phyloP scores from a whole-genome alignment of 1,140 invertebrate species.

The Galleria mellonella region DNA sequence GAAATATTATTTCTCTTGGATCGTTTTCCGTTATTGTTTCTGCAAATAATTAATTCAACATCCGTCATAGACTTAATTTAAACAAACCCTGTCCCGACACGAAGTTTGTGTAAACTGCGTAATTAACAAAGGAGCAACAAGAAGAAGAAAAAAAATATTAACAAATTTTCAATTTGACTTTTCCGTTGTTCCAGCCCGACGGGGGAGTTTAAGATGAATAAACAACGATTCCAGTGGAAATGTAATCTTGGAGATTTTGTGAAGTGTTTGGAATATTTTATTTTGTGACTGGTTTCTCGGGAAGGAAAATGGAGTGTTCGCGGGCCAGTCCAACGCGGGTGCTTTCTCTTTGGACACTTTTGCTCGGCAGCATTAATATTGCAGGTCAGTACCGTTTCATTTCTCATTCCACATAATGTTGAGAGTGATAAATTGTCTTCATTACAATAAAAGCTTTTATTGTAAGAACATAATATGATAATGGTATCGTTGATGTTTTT shows the following conservation, averaged over 20 bases:
- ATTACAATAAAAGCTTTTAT: too few relatives aligned
- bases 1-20: background rate
- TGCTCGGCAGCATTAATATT: constrained; percentile 48
- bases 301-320: constrained; percentile 33
- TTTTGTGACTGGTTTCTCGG: constrained; percentile 17
- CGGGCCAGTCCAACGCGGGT: constrained; percentile 26
- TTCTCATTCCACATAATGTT: too few relatives aligned
- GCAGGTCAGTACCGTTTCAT: constrained; percentile 29
- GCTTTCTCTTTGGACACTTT: constrained; percentile 43
- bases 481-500: too few relatives aligned
- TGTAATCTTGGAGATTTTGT: constrained; percentile 12
- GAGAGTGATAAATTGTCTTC: too few relatives aligned
- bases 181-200: constrained; percentile 13
- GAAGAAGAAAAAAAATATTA: background rate
- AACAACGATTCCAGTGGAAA: constrained; percentile 10
- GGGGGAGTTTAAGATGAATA: constrained; percentile 2
- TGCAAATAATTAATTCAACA: constrained; percentile 1
- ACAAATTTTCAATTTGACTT: constrained; percentile 16
- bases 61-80: background rate
- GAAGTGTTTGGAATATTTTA: constrained; percentile 7
- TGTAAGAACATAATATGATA: too few relatives aligned
- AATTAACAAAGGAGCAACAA: background rate
- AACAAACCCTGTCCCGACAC: too few relatives aligned
- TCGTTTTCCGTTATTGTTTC: background rate
- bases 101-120: background rate